These are phyloP conservation scores for silkworm (Bombyx mori) DNA, from an alignment of 1,140 invertebrate species.

Conservation along the genomic window ASM3026992v2 NC_085133.1:2573501-2574000, in stretches of 20 bases:
- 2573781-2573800: conserved; percentile 6
- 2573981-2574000: background rate
- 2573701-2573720: too few relatives aligned
- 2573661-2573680: too few relatives aligned
- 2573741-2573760: background rate
- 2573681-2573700: too few relatives aligned
- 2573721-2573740: too few relatives aligned
- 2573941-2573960: conserved; percentile 9
- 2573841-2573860: conserved; percentile 35
- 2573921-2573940: conserved; percentile 33
- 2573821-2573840: conserved; percentile 25
- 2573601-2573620: too few relatives aligned
- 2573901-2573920: conserved; percentile 17
- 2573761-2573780: background rate
- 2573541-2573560: too few relatives aligned
- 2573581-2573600: too few relatives aligned
- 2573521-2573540: too few relatives aligned
- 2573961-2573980: background rate
- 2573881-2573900: conserved; percentile 48
- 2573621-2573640: too few relatives aligned
- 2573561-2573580: too few relatives aligned
- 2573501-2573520: too few relatives aligned
- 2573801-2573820: conserved; percentile 44
- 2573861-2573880: conserved; percentile 9
- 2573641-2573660: too few relatives aligned